Percentiles rank a stretch among this genome's conserved stretches.
These are phyloP conservation scores for Pantala flavescens DNA, from an alignment of 1,140 invertebrate genomes.

Conservation along the genomic window DNA sequence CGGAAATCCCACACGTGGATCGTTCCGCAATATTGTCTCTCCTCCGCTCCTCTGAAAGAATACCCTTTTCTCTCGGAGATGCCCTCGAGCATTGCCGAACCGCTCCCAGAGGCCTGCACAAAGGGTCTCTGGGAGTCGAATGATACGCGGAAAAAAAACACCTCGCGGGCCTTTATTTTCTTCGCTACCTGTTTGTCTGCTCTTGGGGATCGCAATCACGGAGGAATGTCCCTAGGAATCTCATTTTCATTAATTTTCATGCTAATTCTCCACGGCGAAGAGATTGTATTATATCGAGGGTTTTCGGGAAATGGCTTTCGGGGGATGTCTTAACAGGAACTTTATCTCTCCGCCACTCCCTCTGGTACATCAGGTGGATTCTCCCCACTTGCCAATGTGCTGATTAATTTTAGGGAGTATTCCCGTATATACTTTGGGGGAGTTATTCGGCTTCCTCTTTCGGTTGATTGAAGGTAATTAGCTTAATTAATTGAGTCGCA, in stretches of 20 bases:
- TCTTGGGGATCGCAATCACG: neutral
- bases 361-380: neutral
- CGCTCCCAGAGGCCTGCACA: too few species aligned
- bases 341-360: neutral
- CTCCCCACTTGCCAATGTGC: neutral
- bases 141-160: too few species aligned
- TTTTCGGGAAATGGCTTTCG: neutral
- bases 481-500: neutral
- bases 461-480: neutral
- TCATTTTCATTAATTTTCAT: neutral
- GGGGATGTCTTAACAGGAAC: neutral
- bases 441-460: neutral
- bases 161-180: too few species aligned
- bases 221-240: neutral
- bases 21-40: too few species aligned
- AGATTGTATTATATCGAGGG: neutral
- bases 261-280: neutral
- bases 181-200: neutral
- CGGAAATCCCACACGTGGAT: too few species aligned
- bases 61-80: too few species aligned
- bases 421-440: neutral
- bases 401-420: slow-evolving; percentile 3
- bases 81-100: too few species aligned
- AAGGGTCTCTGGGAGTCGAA: too few species aligned
- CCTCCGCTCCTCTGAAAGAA: too few species aligned